Conservation (phyloP, 2,888 invertebrate genomes). For the Conomelus anceps region DNA sequence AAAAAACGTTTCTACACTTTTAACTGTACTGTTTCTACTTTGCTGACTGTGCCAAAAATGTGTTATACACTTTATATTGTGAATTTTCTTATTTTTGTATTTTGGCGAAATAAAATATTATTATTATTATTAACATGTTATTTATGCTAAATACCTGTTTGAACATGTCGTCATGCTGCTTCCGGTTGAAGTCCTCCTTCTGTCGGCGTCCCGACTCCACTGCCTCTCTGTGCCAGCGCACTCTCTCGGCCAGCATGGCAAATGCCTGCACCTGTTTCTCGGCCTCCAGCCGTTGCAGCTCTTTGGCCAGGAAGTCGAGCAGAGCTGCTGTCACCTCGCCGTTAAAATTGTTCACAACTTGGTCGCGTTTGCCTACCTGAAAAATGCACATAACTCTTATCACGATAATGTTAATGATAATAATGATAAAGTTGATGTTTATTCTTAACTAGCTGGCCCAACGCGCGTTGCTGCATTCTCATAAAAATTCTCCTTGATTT, state of each 20-base stretch:
- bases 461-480: no score
- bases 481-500: no score
- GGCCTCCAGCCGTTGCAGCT: constrained; percentile 65
- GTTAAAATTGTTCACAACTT: constrained; percentile 61
- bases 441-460: no score
- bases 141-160: constrained; percentile 45
- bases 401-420: constrained; percentile 2
- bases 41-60: no score
- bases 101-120: no score
- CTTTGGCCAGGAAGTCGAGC: constrained; percentile 69
- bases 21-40: no score
- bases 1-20: no score
- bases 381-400: neutral
- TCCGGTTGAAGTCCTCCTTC: constrained; percentile 61
- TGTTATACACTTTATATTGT: no score
- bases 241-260: constrained; percentile 68
- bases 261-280: constrained; percentile 74
- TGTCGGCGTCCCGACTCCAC: constrained; percentile 73
- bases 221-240: constrained; percentile 68
- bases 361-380: constrained; percentile 34
- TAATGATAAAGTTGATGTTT: neutral
- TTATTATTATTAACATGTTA: no score
- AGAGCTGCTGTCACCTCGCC: constrained; percentile 65
- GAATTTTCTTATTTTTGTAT: no score
- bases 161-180: constrained; percentile 75